Evolutionary conservation across 2,888 invertebrate genomes (phyloP), one percentile per base, ranked within the genome.

Genomic region (Torymus auratus): DNA sequence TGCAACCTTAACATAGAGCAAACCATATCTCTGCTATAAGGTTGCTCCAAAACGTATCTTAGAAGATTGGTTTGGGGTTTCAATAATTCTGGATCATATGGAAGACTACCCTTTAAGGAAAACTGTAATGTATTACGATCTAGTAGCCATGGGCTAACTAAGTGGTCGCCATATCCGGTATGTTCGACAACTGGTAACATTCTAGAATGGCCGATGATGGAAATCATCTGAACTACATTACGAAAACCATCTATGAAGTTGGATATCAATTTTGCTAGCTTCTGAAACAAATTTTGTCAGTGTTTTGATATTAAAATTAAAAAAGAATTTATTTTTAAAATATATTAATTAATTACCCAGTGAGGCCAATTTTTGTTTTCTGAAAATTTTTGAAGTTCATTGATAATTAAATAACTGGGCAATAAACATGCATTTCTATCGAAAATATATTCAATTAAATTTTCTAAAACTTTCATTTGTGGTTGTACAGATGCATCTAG

Each of bases 121-220:
- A 95, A 95, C 84, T 94, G 93, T 14, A 96, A 91, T n/a, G 96
- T 96, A n/a, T 94, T 93, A 0, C 96, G 96, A 92, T 98, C 98
- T 64, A 99, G 91, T 85, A 97, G 94, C 99, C 99, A 99, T 0
- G 97, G 97, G 91, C 96, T 97, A 73, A 97, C 95, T 69, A 96
- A 93, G 88, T 96, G 96, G 90, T 97, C 97, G 0, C 96, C 96
- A 89, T 97, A 97, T 4, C 96, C 96, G 65, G 96, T 96, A 89
- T 97, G 97, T 86, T 98, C 98, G 0, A 98, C 97, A 17, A 99
- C 96, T 0, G 99, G 99, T 74, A 98, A 91, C 95, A 99, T 96
- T 88, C 96, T 95, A 0, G 96, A 94, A 86, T 98, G 96, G 0
- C 97, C 97, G 84, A 96, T 95, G 73, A 98, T 96, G 0, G 98